Evolutionary conservation across 1,140 invertebrate genomes (phyloP), one percentile per base, ranked within the genome.

Genomic region (Oryzaephilus surinamensis): DNA sequence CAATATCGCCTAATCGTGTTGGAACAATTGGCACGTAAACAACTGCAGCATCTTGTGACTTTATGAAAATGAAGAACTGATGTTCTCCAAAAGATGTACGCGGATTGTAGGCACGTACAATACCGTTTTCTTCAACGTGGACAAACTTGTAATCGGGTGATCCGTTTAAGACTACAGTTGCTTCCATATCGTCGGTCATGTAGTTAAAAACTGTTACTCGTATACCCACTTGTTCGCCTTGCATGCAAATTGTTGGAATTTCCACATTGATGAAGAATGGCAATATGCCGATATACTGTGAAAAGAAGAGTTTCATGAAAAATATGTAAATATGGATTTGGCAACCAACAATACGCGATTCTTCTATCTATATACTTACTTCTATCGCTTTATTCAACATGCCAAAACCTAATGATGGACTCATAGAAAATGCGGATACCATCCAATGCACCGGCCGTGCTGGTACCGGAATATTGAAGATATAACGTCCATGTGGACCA

Each of bases 241-340:
- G 82, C 13, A 79, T 73, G 51, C 86, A 84, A 10, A 66, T 62
- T 1, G 69, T 70, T 0, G 94, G 92, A 71, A 94, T 91, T 63
- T 97, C 93, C 7, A 97, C 85, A 51, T 88, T 90, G 29, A 97
- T 94, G 61, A 85, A 96, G 71, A 97, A 95, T 15, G 89, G 89
- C 12, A 90, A 66, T 0, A 89, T 77, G 3, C 85, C 89, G 18
- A 80, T 72, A 60, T 92, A 91, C 64, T 79, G 58, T 7, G 38
- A 45, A 21, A 40, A 37, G 15, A 23, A 27, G 2, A 17, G 17
- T 23, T 10, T 37, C 18, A 23, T 2, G 4, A 23, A 33, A 7
- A 6, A 1, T n/a, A 24, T 23, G n/a, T 15, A 23, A 28, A 23
- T 13, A 3, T 10, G n/a, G 14, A 28, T 28, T n/a, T n/a, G n/a